Base-by-base conservation (phyloP, 2,888 invertebrate genomes). In the Graphium colonna region DNA sequence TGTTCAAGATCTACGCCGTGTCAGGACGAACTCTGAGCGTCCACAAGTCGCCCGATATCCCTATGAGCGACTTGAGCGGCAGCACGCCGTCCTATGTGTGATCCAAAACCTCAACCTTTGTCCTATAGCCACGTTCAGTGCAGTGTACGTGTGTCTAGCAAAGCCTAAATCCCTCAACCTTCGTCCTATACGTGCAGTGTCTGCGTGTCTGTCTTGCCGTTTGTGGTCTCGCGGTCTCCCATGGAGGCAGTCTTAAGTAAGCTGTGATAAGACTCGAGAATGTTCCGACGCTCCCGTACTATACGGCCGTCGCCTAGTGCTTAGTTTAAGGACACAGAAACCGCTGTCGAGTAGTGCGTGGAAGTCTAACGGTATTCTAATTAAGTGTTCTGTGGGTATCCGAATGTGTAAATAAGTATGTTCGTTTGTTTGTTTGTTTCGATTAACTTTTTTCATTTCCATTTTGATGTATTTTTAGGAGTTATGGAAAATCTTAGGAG, bases 391-490 rank as follows among this genome's bases (percentile, higher is more conserved):
- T 72, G 76, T 82, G 81, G 80, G 76, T 77, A 75, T 75, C 33
- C 73, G 72, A 75, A 73, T 71, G 68, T 85, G 86, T 87, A 85
- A 83, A 86, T 86, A 77, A 61, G 73, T 73, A 70, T 64, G 73
- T 33, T 33, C 36, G 36, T 36, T 12, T 12, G 36, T 12, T 36
- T 36, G 36, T 80, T 82, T 64, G 75, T 81, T 84, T 82, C 75
- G 71, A 79, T 21, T 21, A 21, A 21, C 45, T 55, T 38, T 28
- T 60, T 56, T 58, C 59, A 60, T 60, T 82, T 82, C 82, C 82
- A 82, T 88, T 87, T 87, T 80, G 84, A 83, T 85, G 81, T 87
- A 83, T 74, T 78, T 79, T 79, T 86, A 86, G 85, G 79, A 12
- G 75, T 81, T 21, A 68, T 40, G 48, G 33, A 12, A 77, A 78